Conservation (phyloP, 2,113 vertebrate species). For the Guaruba guarouba region DNA sequence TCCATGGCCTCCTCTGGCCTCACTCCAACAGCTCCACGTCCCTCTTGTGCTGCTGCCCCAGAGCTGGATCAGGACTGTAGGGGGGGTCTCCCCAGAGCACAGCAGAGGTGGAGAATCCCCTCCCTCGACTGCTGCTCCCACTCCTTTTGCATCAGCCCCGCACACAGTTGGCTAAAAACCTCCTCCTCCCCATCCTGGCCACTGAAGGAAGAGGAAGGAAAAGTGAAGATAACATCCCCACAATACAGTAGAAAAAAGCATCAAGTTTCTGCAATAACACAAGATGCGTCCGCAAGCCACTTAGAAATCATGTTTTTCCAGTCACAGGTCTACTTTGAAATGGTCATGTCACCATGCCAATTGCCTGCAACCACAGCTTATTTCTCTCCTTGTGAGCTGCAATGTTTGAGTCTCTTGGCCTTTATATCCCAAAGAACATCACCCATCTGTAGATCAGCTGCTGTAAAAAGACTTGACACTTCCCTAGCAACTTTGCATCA, state of each 20-base stretch:
- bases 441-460: neutral
- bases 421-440: neutral
- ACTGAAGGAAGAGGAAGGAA: neutral
- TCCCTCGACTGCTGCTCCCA: neutral
- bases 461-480: neutral
- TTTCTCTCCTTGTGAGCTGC: neutral
- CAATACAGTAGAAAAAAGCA: neutral
- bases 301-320: neutral
- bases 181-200: neutral
- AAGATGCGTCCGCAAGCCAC: neutral
- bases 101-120: neutral
- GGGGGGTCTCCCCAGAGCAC: neutral
- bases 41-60: neutral
- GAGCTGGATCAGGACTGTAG: neutral
- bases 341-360: neutral
- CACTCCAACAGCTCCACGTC: no score
- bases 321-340: neutral
- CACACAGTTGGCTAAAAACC: neutral
- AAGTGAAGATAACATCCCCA: neutral
- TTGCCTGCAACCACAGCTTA: neutral
- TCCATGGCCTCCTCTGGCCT: no score
- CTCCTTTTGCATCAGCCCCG: neutral
- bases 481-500: neutral
- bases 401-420: neutral
- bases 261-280: neutral